Percentiles rank a stretch among this genome's conserved stretches.
These are phyloP conservation scores for Stegostoma tigrinum DNA, from an alignment of 2,113 vertebrate species.

Conservation along the genomic window DNA sequence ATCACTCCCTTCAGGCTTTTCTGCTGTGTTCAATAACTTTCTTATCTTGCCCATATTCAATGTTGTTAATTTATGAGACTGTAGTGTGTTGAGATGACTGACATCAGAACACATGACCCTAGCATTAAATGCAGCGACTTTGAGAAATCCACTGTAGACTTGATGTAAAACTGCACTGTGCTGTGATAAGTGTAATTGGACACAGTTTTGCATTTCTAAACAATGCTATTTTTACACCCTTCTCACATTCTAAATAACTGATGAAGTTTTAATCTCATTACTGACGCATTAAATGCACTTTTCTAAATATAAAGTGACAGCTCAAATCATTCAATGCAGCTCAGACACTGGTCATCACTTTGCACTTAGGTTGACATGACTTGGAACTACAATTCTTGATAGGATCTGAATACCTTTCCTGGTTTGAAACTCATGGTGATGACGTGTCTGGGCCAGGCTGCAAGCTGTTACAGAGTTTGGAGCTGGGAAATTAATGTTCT, in stretches of 20 bases:
- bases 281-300: background rate
- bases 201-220: background rate
- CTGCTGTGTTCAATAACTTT: background rate
- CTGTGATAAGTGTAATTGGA: background rate
- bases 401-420: background rate
- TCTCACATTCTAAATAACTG: background rate
- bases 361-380: background rate
- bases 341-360: background rate
- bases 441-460: background rate
- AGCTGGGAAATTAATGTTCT: background rate
- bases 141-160: background rate
- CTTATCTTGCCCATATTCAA: background rate
- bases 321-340: background rate
- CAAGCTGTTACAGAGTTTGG: background rate
- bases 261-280: background rate
- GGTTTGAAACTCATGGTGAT: background rate
- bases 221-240: constrained; percentile 1
- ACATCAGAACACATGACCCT: background rate
- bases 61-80: background rate
- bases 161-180: background rate
- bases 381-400: background rate
- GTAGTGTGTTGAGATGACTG: background rate
- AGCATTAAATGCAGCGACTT: background rate
- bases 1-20: background rate
- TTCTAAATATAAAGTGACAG: background rate